Percentiles rank a stretch among this genome's conserved stretches.
Evolutionary conservation across 2,113 vertebrate species (phyloP).

Genomic region (Bungarus multicinctus): DNA sequence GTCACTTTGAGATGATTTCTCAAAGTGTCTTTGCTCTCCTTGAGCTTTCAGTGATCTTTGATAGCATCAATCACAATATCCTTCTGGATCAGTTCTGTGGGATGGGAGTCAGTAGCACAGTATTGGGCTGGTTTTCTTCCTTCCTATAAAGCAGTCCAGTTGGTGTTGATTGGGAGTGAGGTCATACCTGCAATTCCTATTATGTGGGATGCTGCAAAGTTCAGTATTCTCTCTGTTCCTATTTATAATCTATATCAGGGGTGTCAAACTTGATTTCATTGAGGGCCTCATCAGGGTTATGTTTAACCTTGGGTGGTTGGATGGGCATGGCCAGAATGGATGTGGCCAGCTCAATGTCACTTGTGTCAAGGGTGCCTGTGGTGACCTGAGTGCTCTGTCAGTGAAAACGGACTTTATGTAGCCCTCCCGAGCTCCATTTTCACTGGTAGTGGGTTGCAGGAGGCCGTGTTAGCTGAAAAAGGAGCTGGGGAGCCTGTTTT

Average conservation of each 20-base stretch:
- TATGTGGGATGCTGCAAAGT: not conserved
- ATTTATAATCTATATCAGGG: not conserved
- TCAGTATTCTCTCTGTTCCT: not conserved
- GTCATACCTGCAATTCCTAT: not conserved
- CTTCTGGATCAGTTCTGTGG: not conserved
- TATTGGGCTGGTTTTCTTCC: not conserved
- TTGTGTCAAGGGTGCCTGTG: too few species aligned
- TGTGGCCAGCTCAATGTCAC: too few species aligned
- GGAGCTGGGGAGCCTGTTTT: too few species aligned
- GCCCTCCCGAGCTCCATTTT: too few species aligned
- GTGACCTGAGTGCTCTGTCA: too few species aligned
- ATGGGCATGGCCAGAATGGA: too few species aligned
- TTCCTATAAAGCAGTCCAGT: not conserved
- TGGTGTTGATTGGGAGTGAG: not conserved
- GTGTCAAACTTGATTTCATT: too few species aligned
- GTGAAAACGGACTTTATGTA: too few species aligned
- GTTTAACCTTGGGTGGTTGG: too few species aligned
- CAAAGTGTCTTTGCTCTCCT: not conserved
- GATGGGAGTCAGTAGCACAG: not conserved
- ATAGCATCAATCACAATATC: not conserved
- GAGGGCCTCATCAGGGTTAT: too few species aligned
- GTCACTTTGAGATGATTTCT: not conserved
- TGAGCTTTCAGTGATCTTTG: not conserved
- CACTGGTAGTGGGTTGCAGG: too few species aligned
- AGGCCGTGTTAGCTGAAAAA: too few species aligned